Percentiles rank a stretch among this genome's conserved stretches.
phyloP scores from a whole-genome alignment of 2,888 invertebrate genomes.

The Dicyrtoma fusca region DNA sequence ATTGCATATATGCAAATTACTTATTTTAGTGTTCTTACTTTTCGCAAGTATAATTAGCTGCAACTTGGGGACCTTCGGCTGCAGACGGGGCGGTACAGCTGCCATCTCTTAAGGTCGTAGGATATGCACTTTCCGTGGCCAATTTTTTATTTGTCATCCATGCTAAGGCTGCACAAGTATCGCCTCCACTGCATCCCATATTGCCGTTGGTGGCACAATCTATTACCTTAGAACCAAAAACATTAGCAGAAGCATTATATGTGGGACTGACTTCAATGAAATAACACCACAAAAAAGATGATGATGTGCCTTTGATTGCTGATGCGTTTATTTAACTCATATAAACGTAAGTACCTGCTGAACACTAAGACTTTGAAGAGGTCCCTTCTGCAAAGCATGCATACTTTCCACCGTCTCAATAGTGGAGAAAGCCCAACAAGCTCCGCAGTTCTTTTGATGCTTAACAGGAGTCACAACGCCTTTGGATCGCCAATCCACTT shows the following conservation, averaged over 20 bases:
- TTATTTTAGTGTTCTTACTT: slow-evolving; percentile 68
- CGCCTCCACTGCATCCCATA: slow-evolving; percentile 78
- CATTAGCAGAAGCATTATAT: too few relatives aligned
- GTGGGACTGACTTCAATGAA: too few relatives aligned
- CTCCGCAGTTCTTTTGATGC: slow-evolving; percentile 77
- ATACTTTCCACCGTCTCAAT: slow-evolving; percentile 76
- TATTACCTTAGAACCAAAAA: slow-evolving; percentile 76
- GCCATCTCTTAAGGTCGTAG: slow-evolving; percentile 51
- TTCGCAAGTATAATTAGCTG: slow-evolving; percentile 68
- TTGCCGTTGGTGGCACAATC: slow-evolving; percentile 77
- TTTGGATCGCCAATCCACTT: slow-evolving; percentile 68
- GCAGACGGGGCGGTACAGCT: slow-evolving; percentile 43
- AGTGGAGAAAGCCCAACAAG: slow-evolving; percentile 85
- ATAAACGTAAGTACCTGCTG: slow-evolving; percentile 64
- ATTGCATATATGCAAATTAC: too few relatives aligned
- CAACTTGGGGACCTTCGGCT: slow-evolving; percentile 62
- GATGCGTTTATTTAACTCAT: too few relatives aligned
- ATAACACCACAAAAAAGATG: too few relatives aligned
- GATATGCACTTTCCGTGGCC: slow-evolving; percentile 51
- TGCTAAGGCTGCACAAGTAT: slow-evolving; percentile 74
- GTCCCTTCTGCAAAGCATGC: slow-evolving; percentile 70
- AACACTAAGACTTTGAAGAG: slow-evolving; percentile 69
- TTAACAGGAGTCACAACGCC: slow-evolving; percentile 70
- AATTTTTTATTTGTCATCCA: slow-evolving; percentile 65
- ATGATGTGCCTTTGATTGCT: too few relatives aligned